phyloP scores from a whole-genome alignment of 2,797 vertebrate genomes.

The Malacoraja senta region DNA sequence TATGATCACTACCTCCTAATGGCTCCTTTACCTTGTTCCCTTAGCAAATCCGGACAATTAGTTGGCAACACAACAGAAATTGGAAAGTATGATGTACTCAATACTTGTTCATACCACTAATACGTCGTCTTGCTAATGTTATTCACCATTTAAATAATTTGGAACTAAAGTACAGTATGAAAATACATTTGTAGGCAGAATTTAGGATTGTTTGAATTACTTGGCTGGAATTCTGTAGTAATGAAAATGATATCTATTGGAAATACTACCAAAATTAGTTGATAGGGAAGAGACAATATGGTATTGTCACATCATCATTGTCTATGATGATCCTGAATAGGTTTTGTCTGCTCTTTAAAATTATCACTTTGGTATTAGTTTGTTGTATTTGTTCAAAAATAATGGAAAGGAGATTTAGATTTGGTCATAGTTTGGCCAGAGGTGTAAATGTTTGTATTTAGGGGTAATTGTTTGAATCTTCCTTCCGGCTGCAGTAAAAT shows the following conservation, averaged over 20 bases:
- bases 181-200: neutral
- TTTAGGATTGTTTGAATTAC: neutral
- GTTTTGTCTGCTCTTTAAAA: neutral
- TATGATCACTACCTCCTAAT: too few relatives aligned
- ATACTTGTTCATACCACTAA: too few relatives aligned
- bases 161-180: neutral
- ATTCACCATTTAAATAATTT: too few relatives aligned
- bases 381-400: neutral
- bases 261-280: neutral
- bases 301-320: neutral
- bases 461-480: neutral
- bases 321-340: neutral
- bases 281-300: neutral
- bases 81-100: too few relatives aligned
- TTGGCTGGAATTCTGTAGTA: neutral
- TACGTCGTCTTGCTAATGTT: too few relatives aligned
- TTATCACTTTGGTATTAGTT: neutral
- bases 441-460: neutral
- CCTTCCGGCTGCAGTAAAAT: neutral
- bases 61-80: too few relatives aligned
- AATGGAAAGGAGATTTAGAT: neutral
- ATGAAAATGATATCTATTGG: neutral
- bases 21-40: too few relatives aligned
- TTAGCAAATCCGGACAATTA: too few relatives aligned
- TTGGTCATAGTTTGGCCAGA: neutral